Base-by-base conservation (phyloP, 1,140 invertebrate genomes). In the Propsilocerus akamusi region DNA sequence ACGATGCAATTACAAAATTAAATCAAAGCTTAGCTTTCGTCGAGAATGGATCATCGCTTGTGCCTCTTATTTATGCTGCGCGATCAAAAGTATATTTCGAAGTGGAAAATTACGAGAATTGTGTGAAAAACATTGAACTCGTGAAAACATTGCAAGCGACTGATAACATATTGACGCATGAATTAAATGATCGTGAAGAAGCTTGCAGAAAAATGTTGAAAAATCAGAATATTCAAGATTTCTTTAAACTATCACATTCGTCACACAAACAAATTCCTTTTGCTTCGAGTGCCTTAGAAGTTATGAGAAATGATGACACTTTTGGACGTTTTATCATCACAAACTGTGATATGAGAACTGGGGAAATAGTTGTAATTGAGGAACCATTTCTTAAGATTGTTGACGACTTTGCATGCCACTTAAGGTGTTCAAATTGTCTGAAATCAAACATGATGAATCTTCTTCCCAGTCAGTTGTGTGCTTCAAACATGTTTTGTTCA, bases 391-490 rank as follows among this genome's bases (percentile, higher is more conserved):
- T 78, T 46, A 74, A 75, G 20, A 68, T 86, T 5, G 63, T 90
- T 25, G 67, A 86, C 32, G 72, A 75, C 37, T 67, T 76, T 49
- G 75, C 78, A 64, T 73, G 68, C 52, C 69, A 73, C 26, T 76
- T 73, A 26, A 76, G 82, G 57, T 96, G 91, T 63, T 78, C 79
- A 59, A 72, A 85, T 54, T 96, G 92, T 61, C 72, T 86, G 53
- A 68, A 72, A 25, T 70, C 74, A 58, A 72, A 70, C 58, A 71
- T 73, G 52, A 50, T 67, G n/a, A 77, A 78, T 57, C 64, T 82
- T 26, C 67, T 78, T 51, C 81, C 81, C 49, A 84, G 81, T 64
- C 56, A 71, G 10, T 60, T 62, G 41, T 85, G 82, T 61, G 72
- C 71, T 30, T 67, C 68, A 62, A 68, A 72, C 5, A 67, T 83